Conservation (phyloP, 2,113 vertebrate genomes). For the Pardalotus punctatus region DNA sequence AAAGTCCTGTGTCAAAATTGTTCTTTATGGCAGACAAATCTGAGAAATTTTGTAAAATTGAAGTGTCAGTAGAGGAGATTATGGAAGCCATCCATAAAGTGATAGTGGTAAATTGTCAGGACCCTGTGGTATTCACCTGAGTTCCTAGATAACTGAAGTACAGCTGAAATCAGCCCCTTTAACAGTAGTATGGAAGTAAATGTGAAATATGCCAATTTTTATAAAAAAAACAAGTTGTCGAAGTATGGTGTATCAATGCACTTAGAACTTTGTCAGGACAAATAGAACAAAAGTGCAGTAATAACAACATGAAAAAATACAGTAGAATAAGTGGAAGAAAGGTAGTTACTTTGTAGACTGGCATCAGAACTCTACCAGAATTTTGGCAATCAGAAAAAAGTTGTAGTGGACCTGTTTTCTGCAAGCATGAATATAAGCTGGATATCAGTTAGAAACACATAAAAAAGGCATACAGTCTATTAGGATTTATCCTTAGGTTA, state of each 20-base stretch:
- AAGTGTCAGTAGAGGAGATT: background rate
- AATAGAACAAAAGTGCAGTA: background rate
- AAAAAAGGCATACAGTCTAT: background rate
- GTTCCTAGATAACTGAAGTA: background rate
- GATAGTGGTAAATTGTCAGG: background rate
- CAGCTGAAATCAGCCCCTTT: background rate
- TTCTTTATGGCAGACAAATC: background rate
- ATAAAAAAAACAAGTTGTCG: background rate
- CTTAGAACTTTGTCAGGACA: background rate
- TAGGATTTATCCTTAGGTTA: background rate
- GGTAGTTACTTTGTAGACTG: background rate
- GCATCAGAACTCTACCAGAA: background rate
- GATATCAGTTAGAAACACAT: background rate
- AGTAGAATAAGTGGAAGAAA: background rate
- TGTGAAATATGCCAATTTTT: background rate
- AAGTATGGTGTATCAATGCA: background rate
- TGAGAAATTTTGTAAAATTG: background rate
- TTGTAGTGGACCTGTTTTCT: background rate
- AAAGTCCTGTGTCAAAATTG: background rate
- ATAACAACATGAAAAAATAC: background rate
- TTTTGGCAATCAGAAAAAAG: background rate
- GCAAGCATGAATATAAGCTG: background rate
- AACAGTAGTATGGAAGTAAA: background rate
- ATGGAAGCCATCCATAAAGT: background rate
- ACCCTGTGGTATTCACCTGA: background rate